A percentile compares a stretch with the other conserved stretches of the same genome.
Evolutionary conservation across 2,113 vertebrate species (phyloP).

Genomic region (Acanthochromis polyacanthus): DNA sequence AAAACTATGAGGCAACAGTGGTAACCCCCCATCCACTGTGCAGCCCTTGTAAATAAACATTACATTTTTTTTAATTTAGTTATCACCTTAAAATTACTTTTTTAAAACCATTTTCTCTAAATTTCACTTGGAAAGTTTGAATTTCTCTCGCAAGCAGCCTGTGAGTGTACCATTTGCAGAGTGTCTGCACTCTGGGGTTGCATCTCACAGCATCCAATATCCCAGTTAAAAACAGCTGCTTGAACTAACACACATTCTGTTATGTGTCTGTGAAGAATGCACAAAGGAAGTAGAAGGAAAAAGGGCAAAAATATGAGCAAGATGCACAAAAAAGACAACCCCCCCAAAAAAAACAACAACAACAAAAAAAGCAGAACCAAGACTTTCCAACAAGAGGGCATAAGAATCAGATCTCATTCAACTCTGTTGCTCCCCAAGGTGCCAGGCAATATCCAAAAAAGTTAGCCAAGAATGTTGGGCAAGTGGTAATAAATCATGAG

Average conservation of each 20-base stretch:
- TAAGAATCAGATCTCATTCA: background rate
- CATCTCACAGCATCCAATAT: conserved; percentile 6
- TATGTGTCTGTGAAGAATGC: background rate
- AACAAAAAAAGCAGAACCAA: background rate
- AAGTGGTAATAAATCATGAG: conserved; percentile 38
- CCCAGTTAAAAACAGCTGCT: conserved; percentile 33
- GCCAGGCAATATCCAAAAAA: conserved; percentile 25
- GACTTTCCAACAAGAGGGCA: no score
- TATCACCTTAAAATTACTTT: background rate
- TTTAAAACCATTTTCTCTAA: no score
- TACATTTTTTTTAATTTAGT: background rate
- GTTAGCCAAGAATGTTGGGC: background rate
- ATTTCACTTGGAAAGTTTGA: no score
- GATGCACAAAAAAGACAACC: background rate
- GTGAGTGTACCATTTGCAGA: background rate
- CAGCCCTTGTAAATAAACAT: no score
- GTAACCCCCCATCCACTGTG: no score
- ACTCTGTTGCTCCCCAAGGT: background rate
- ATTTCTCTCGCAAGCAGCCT: conserved; percentile 7
- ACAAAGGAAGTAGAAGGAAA: background rate
- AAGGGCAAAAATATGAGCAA: background rate
- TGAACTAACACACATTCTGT: background rate
- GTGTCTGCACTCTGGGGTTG: no score
- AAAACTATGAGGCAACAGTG: no score
- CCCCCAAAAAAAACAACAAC: background rate